phyloP scores from a whole-genome alignment of 1,140 invertebrate species.

The Cydia strobilella region DNA sequence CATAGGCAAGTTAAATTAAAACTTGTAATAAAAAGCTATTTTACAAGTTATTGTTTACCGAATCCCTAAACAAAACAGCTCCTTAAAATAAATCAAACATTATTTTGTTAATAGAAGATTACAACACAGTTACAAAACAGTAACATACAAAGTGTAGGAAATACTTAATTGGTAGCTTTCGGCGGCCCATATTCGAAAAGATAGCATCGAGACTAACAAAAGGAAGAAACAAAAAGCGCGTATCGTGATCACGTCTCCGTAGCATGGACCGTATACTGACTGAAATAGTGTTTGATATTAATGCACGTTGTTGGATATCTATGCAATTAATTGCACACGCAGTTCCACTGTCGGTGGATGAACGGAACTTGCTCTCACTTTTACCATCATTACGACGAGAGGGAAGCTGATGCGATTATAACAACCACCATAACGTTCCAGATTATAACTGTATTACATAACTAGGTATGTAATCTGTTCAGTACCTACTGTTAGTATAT shows the following conservation, averaged over 20 bases:
- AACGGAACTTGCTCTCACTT: constrained; percentile 47
- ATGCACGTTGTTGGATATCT: not conserved
- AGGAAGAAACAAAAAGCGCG: constrained; percentile 18
- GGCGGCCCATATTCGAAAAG: not conserved
- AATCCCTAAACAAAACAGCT: too few species aligned
- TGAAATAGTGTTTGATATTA: constrained; percentile 3
- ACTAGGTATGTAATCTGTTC: constrained; percentile 16
- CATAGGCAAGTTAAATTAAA: too few species aligned
- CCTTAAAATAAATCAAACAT: too few species aligned
- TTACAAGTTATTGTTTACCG: too few species aligned
- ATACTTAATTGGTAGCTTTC: constrained; percentile 6
- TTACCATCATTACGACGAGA: constrained; percentile 47
- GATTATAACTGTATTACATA: constrained; percentile 34
- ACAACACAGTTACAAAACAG: not conserved
- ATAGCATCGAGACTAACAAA: constrained; percentile 20
- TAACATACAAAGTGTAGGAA: not conserved
- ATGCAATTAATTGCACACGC: constrained; percentile 16
- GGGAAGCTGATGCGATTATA: constrained; percentile 50
- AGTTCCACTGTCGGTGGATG: constrained; percentile 20
- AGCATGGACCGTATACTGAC: not conserved
- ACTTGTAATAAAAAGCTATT: too few species aligned
- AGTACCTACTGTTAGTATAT: not conserved
- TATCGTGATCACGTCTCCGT: not conserved
- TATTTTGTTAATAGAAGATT: too few species aligned
- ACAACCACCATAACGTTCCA: constrained; percentile 39